Evolutionary conservation across 1,140 invertebrate genomes (phyloP), one percentile per base, ranked within the genome.

Genomic region (Eupeodes corollae): DNA sequence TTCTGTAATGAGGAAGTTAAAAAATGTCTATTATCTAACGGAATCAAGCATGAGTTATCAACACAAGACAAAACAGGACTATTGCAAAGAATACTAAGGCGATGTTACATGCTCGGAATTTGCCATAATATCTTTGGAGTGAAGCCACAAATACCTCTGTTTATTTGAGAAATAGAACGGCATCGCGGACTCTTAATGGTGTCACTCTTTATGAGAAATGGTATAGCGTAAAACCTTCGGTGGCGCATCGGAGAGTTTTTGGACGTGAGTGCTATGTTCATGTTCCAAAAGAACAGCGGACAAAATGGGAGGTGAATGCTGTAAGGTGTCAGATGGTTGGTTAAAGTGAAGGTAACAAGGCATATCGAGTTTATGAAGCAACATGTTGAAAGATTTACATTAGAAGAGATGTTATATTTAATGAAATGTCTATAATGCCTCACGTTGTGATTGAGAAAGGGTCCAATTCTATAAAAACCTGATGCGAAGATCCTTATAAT

Each of bases 101-200:
- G 8, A 40, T 40, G 38, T 15, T 40, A 10, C 9, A 11, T 40
- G 16, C 10, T 40, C 9, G 9, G 8, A 40, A 40, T 16, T 34
- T n/a, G 15, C 38, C 38, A 10, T 8, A 16, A n/a, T 10, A 40
- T 3, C 58, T 61, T 32, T 72, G 69, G 68, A 63, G 54, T 10
- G 68, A 71, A 47, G 63, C 69, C 1, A 42, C 60, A 2, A 41
- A 46, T 8, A 61, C 53, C 71, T 72, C n/a, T n/a, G n/a, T n/a
- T n/a, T n/a, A n/a, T n/a, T n/a, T n/a, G n/a, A n/a, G n/a, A n/a
- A n/a, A n/a, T 47, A 40, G 64, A 51, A 49, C 12, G 8, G 12
- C 12, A 40, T 11, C 38, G n/a, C 9, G 9, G n/a, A n/a, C 33
- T 10, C n/a, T 34, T n/a, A 34, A n/a, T 34, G 33, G 33, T 10